These are phyloP conservation scores for Elaphurus davidianus DNA, from an alignment of 2,113 vertebrate genomes.

Conservation along the genomic window DNA sequence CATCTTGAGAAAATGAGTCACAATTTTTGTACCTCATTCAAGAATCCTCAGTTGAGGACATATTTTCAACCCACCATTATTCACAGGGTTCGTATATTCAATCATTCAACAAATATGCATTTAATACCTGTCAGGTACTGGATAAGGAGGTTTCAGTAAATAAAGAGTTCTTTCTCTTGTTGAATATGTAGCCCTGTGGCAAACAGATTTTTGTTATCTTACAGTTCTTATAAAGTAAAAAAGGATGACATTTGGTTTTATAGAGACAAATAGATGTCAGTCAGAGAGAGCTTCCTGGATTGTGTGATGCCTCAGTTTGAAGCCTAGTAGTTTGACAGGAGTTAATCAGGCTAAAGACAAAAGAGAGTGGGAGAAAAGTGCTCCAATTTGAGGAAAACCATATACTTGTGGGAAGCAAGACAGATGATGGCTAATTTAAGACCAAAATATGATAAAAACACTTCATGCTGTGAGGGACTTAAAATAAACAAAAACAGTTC, in stretches of 20 bases:
- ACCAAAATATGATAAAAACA: neutral
- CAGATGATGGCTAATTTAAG: neutral
- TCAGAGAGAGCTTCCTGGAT: neutral
- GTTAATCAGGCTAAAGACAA: neutral
- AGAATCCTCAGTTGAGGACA: no score
- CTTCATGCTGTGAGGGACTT: neutral
- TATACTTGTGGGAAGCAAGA: neutral
- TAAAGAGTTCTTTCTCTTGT: neutral
- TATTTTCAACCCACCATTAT: no score
- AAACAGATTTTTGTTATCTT: neutral
- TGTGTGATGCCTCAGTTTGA: neutral
- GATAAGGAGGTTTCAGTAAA: no score
- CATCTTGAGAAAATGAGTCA: no score
- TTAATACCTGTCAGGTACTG: no score
- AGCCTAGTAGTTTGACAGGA: neutral
- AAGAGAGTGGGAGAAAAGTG: rapidly evolving
- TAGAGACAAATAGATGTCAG: neutral
- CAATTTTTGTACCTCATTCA: no score
- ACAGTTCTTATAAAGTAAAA: neutral
- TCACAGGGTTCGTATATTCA: no score
- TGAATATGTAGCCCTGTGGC: neutral
- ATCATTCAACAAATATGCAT: no score
- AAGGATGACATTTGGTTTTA: neutral
- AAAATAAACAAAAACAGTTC: neutral
- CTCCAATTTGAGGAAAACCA: neutral